These are phyloP conservation scores for Phlogophora meticulosa DNA, from an alignment of 2,888 invertebrate genomes.

Conservation along the genomic window DNA sequence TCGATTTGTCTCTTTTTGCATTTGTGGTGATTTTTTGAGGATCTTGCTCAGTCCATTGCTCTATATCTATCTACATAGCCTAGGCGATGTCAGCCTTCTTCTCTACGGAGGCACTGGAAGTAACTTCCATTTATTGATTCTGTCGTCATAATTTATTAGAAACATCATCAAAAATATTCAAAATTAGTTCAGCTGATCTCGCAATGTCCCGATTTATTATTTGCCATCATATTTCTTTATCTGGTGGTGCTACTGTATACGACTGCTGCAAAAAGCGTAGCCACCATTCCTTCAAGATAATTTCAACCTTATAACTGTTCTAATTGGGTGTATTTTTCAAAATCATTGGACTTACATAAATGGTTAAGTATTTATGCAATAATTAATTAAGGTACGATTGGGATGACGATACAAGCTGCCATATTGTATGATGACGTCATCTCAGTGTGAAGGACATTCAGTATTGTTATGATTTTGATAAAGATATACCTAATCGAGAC, in stretches of 20 bases:
- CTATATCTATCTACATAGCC: too few species aligned
- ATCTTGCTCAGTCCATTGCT: too few species aligned
- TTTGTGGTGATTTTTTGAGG: too few species aligned
- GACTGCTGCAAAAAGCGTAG: slow-evolving; percentile 61
- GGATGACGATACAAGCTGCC: slow-evolving; percentile 56
- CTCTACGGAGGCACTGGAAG: not conserved
- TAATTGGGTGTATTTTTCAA: slow-evolving; percentile 56
- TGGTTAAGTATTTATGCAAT: slow-evolving; percentile 67
- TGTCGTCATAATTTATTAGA: slow-evolving; percentile 2
- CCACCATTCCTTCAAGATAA: slow-evolving; percentile 58
- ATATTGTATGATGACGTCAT: slow-evolving; percentile 59
- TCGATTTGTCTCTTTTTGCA: too few species aligned
- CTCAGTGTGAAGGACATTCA: slow-evolving; percentile 45
- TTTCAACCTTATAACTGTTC: slow-evolving; percentile 47
- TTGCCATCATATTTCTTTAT: slow-evolving; percentile 36
- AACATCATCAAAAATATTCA: slow-evolving; percentile 12
- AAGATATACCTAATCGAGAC: slow-evolving; percentile 54
- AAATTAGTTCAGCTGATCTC: slow-evolving; percentile 64
- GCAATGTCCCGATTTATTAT: slow-evolving; percentile 40
- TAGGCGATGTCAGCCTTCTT: not conserved
- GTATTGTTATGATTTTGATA: slow-evolving; percentile 61
- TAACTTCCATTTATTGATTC: slow-evolving; percentile 26
- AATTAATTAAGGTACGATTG: slow-evolving; percentile 63
- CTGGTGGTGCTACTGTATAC: slow-evolving; percentile 65
- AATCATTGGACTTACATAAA: slow-evolving; percentile 57